Conservation (phyloP, 1,140 invertebrate species). For the Ganaspis sp. region DNA sequence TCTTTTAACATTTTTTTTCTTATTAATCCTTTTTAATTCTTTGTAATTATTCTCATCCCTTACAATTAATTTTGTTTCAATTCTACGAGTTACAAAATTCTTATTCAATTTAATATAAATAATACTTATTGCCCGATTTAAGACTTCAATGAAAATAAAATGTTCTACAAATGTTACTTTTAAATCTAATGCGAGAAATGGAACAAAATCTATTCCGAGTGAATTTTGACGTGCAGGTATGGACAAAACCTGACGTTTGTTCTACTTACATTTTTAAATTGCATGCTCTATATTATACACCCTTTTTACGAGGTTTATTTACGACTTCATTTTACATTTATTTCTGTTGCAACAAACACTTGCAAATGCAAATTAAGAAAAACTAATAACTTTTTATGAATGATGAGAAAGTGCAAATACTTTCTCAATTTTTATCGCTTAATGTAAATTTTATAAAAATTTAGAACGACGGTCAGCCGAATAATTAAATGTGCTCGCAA, state of each 20-base stretch:
- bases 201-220: background rate
- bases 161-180: background rate
- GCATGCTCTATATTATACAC: background rate
- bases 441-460: no score
- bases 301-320: background rate
- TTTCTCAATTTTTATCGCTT: no score
- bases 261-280: background rate
- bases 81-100: no score
- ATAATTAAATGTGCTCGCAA: no score
- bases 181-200: background rate
- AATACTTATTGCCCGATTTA: no score
- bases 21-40: no score
- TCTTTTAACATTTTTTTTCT: no score
- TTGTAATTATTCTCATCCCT: no score
- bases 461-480: no score
- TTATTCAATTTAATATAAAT: no score
- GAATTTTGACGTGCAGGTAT: background rate
- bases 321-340: conserved; percentile 3
- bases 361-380: conserved; percentile 14
- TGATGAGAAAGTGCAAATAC: background rate
- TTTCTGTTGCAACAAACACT: background rate
- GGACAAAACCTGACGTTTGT: background rate
- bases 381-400: background rate
- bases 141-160: no score
- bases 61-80: no score